Evolutionary conservation across 1,140 invertebrate species (phyloP), one percentile per base, ranked within the genome.

Genomic region (Lamellibrachia luymesi): DNA sequence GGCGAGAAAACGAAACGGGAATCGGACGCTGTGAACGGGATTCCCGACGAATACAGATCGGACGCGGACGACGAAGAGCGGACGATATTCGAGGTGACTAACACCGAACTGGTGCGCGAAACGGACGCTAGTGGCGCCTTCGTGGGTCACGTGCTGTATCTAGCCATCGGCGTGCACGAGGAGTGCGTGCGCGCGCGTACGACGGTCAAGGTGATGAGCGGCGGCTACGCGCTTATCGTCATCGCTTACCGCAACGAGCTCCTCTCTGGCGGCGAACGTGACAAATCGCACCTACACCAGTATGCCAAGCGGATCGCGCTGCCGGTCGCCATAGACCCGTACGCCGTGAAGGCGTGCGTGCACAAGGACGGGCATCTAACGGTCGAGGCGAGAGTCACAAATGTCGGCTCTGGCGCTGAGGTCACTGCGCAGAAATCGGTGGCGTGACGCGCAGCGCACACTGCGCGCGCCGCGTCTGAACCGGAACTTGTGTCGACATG

Each of bases 281-380:
- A 56, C 25, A 38, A 50, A n/a, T 49, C 90, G 2, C 38, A 50
- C 17, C 27, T 91, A n/a, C 50, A 56, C 13, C 50, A 56, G 50
- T 38, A 51, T 17, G 52, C 52, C 27, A 64, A 92, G 52, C 6
- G 51, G 92, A 92, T 92, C 8, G 50, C 50, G 17, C 92, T 92
- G 22, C 92, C 92, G 52, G 92, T 92, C 27, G 51, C 27, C n/a
- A 92, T 92, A 4, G 92, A 92, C 92, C 92, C 92, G 27, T 92
- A 92, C n/a, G 27, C 50, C 52, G 92, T 92, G 50, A 92, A 56
- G 52, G 92, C 92, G 10, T 52, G 51, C 13, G 92, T 92, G 50
- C 50, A 92, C 27, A 92, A 51, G 6, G 52, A 92, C 52, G 92
- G 92, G 2, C 52, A 51, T 13, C 52, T 92, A n/a, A 92, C 92